Conservation (phyloP, 2,888 invertebrate species). For the Pseudococcus viburni region DNA sequence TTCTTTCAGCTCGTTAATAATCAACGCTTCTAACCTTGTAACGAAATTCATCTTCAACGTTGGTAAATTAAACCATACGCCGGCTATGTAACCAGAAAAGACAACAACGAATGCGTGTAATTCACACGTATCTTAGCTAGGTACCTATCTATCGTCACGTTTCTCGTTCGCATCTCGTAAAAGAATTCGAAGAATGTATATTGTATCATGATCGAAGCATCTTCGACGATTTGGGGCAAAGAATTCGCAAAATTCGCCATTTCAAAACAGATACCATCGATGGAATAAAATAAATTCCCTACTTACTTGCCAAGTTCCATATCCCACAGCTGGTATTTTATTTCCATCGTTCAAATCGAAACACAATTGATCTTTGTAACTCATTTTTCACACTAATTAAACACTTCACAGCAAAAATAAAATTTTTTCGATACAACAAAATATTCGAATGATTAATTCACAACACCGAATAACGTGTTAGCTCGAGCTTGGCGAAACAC, state of each 20-base stretch:
- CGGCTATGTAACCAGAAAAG: not conserved
- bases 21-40: slow-evolving; percentile 5
- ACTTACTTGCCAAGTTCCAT: slow-evolving; percentile 85
- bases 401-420: too few relatives aligned
- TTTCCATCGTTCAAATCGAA: slow-evolving; percentile 59
- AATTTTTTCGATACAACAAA: not conserved
- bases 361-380: slow-evolving; percentile 38
- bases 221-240: not conserved
- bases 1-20: not conserved
- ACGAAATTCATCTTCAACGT: not conserved
- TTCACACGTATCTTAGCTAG: not conserved
- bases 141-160: not conserved
- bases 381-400: not conserved
- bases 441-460: not conserved
- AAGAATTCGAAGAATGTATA: not conserved
- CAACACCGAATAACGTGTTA: not conserved
- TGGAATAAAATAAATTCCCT: not conserved
- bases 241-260: too few relatives aligned
- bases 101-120: slow-evolving; percentile 30
- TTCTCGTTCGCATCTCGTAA: not conserved
- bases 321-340: slow-evolving; percentile 81
- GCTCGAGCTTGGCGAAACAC: not conserved
- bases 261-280: too few relatives aligned
- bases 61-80: not conserved
- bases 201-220: not conserved